Evolutionary conservation across 2,888 invertebrate species (phyloP).

Genomic region (Hirtodrosophila histrioides): DNA sequence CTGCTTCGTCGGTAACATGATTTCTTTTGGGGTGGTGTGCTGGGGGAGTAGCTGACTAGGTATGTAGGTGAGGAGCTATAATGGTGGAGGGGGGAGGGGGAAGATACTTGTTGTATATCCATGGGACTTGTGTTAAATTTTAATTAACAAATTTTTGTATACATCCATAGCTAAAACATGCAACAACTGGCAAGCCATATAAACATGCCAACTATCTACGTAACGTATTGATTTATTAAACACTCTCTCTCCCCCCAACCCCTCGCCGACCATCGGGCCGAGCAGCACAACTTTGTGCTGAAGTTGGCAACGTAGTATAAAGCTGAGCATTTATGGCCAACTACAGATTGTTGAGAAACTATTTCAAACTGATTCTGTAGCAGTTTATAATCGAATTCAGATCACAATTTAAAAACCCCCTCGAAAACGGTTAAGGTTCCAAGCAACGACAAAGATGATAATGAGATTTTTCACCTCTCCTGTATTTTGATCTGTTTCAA

Average conservation of each 20-base stretch:
- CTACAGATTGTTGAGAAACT: neutral
- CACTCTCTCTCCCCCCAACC: neutral
- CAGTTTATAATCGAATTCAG: slow-evolving; percentile 1
- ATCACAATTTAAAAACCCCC: too few relatives aligned
- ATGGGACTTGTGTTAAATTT: slow-evolving; percentile 55
- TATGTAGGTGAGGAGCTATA: too few relatives aligned
- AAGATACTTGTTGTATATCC: slow-evolving; percentile 6
- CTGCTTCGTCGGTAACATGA: slow-evolving; percentile 28
- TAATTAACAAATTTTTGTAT: slow-evolving; percentile 52
- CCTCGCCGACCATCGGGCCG: neutral
- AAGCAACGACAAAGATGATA: too few relatives aligned
- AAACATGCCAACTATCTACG: neutral
- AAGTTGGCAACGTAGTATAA: slow-evolving; percentile 23
- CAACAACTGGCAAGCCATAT: neutral
- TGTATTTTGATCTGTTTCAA: neutral
- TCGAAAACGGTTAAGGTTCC: too few relatives aligned
- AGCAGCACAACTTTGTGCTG: slow-evolving; percentile 10
- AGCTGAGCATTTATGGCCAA: neutral
- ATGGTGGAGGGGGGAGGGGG: neutral
- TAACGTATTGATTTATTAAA: neutral
- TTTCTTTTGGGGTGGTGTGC: neutral
- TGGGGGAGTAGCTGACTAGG: too few relatives aligned
- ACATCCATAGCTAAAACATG: neutral
- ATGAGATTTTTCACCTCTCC: neutral
- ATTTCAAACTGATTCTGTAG: slow-evolving; percentile 8